Conservation (phyloP, 2,113 vertebrate species). For the Elephas maximus region DNA sequence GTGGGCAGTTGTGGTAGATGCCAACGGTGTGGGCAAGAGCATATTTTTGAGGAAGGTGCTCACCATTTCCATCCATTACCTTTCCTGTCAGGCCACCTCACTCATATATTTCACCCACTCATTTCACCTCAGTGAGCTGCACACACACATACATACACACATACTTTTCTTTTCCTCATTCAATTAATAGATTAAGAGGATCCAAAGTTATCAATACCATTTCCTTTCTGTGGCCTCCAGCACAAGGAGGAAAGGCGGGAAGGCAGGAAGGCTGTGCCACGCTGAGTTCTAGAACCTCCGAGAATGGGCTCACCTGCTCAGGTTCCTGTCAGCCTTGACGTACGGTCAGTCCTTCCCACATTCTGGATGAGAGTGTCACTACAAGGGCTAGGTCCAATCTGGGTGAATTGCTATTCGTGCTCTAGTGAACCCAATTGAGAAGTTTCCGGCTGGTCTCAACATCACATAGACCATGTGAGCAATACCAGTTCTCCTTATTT, state of each 20-base stretch:
- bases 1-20: too few species aligned
- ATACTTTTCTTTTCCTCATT: not conserved
- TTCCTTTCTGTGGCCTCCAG: not conserved
- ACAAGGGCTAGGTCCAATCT: not conserved
- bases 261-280: accelerated
- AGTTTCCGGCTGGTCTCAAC: not conserved
- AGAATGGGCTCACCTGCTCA: not conserved
- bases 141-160: not conserved
- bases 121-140: not conserved
- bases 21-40: not conserved
- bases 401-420: accelerated
- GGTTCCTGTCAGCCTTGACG: not conserved
- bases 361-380: not conserved
- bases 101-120: not conserved
- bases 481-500: not conserved
- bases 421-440: accelerated
- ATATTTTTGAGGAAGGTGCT: not conserved
- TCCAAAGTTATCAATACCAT: not conserved
- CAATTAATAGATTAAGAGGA: not conserved
- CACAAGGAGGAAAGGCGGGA: not conserved
- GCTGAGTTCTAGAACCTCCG: not conserved
- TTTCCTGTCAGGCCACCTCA: not conserved
- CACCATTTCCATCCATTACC: accelerated
- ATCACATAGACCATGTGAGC: not conserved
- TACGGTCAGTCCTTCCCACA: not conserved